Conservation (phyloP, 2,888 invertebrate genomes). For the Candidula unifasciata region DNA sequence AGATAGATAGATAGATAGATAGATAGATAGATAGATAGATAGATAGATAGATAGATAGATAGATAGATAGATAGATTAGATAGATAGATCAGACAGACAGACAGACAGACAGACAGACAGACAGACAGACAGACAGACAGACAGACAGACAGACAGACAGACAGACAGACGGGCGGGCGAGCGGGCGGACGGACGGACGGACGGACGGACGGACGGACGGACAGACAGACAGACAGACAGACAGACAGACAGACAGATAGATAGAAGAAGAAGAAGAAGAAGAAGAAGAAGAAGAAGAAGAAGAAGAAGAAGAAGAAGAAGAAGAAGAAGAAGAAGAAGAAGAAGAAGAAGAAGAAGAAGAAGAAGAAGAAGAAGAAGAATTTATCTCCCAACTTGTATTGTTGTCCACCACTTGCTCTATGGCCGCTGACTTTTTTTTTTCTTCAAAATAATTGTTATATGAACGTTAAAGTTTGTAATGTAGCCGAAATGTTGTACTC, state of each 20-base stretch:
- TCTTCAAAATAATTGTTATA: too few species aligned
- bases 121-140: neutral
- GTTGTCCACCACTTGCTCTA: too few species aligned
- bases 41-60: neutral
- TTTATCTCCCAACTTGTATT: too few species aligned
- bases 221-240: neutral
- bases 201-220: too few species aligned
- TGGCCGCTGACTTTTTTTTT: too few species aligned
- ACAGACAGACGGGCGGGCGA: too few species aligned
- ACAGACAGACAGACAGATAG: neutral
- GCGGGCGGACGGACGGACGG: too few species aligned
- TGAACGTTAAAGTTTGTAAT: too few species aligned
- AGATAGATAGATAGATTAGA: neutral
- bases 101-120: neutral
- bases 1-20: neutral
- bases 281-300: neutral
- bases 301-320: neutral
- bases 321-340: conserved; percentile 7
- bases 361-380: neutral
- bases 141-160: neutral
- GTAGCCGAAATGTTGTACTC: too few species aligned
- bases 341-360: neutral
- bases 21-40: neutral
- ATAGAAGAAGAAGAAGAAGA: too few species aligned
- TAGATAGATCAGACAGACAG: neutral